Base-by-base conservation (phyloP, 2,113 vertebrate species). In the Nothocercus nigrocapillus region DNA sequence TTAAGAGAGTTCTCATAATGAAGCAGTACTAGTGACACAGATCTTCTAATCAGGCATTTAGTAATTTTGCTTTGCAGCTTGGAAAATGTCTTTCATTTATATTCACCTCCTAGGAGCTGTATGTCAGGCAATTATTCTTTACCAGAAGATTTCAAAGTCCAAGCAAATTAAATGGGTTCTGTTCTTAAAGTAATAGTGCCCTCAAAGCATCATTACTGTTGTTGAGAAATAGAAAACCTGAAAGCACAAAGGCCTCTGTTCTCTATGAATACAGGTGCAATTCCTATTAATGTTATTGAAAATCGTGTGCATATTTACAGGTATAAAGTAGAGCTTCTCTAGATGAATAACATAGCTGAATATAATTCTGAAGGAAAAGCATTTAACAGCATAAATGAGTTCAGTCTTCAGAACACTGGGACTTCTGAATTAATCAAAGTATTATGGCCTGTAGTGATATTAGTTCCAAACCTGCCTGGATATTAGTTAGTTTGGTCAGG, bases 41-140 rank as follows among this genome's bases (percentile, higher is more conserved):
- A 96, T 95, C 92, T 97, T 97, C 94, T 97, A 96, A 97, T 97
- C 95, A 97, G 91, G 86, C 96, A 96, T 96, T 97, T 95, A 97
- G 93, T 96, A 97, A 97, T 96, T 96, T 97, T 97, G 91, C 93
- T 97, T 95, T 97, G 89, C 45, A 1, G 92, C 94, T 96, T 93
- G 70, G 97, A 97, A 97, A 96, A 96, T 91, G 87, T 95, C 95
- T 97, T 97, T 97, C 90, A 97, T 98, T 97, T 96, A 96, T 95
- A 97, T 95, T 97, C 93, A 94, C 95, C 80, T 94, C 87, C 94
- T 95, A 95, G 90, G 86, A 96, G 77, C 92, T 94, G 61, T 89
- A 91, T 91, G 94, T 96, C 84, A 96, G 91, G 95, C 95, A 97
- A 97, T 97, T 97, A 97, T 92, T 96, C 93, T 94, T 88, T 74